A percentile compares a stretch with the other conserved stretches of the same genome.
Conservation (phyloP, 92 coral and sea anemone genomes). For the Paragorgia papillata region DNA sequence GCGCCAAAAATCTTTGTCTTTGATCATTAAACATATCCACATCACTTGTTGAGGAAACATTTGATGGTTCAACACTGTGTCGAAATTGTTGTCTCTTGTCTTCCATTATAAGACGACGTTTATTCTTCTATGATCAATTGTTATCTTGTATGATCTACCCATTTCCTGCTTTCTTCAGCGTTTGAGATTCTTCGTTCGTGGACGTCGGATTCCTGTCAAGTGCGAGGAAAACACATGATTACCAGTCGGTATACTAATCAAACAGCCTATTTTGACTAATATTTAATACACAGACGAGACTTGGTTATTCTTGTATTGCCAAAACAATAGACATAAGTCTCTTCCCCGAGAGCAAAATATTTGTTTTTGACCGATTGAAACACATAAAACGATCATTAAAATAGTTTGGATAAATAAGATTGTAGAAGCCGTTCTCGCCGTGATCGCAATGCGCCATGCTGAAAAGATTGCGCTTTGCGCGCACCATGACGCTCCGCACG, state of each 20-base stretch:
- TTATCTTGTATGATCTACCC: not conserved
- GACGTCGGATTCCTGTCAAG: conserved; percentile 26
- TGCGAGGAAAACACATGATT: conserved; percentile 20
- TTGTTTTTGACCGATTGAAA: conserved; percentile 37
- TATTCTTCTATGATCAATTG: not conserved
- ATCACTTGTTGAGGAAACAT: conserved; percentile 42
- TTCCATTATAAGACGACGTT: conserved; percentile 17
- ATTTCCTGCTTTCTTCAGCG: not conserved
- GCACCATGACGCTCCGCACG: conserved; percentile 22
- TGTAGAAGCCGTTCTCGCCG: not conserved
- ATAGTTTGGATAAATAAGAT: conserved; percentile 41
- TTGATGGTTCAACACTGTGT: conserved; percentile 15
- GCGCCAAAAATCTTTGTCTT: conserved; percentile 31
- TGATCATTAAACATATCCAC: conserved; percentile 28
- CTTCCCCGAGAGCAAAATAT: conserved; percentile 32
- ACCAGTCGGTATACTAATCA: conserved; percentile 15
- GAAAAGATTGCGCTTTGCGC: conserved; percentile 15
- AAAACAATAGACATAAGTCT: conserved; percentile 13
- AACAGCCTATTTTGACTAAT: conserved; percentile 25
- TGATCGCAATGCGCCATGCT: conserved; percentile 21
- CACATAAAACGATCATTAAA: conserved; percentile 40
- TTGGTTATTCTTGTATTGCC: conserved; percentile 6
- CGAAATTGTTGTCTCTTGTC: conserved; percentile 18
- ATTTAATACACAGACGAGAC: conserved; percentile 2
- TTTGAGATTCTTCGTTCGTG: not conserved